Evolutionary conservation across 2,797 vertebrate genomes (phyloP).

Genomic region (Trichosurus vulpecula): DNA sequence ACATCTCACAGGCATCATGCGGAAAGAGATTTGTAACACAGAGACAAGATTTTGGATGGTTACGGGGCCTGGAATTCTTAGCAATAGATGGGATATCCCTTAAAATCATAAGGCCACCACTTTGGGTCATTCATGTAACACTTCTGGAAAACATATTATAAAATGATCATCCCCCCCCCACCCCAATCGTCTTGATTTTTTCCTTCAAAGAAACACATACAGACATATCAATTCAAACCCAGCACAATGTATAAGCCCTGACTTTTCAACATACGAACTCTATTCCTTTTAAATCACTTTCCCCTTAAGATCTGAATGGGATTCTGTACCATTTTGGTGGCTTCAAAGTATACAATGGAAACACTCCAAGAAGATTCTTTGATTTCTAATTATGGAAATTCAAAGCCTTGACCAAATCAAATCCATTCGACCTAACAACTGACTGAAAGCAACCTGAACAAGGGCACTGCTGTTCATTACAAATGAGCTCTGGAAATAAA

Average conservation of each 20-base stretch:
- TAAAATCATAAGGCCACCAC: not conserved
- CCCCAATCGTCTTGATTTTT: not conserved
- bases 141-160: conserved; percentile 18
- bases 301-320: not conserved
- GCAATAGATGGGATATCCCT: not conserved
- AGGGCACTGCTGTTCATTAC: not conserved
- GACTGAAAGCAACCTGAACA: not conserved
- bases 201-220: not conserved
- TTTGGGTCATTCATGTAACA: not conserved
- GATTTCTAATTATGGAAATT: conserved; percentile 3
- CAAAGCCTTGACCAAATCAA: not conserved
- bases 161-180: not conserved
- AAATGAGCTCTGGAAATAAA: not conserved
- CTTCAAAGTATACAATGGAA: not conserved
- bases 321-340: not conserved
- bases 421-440: not conserved
- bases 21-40: not conserved
- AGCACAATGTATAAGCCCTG: conserved; percentile 12
- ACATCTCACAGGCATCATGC: not conserved
- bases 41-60: not conserved
- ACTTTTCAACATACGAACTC: conserved; percentile 7
- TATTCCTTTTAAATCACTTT: not conserved
- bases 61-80: not conserved
- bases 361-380: not conserved
- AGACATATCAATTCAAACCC: not conserved